Evolutionary conservation across 2,888 invertebrate species (phyloP), one percentile per base, ranked within the genome.

Genomic region (Ophioninae sp.): DNA sequence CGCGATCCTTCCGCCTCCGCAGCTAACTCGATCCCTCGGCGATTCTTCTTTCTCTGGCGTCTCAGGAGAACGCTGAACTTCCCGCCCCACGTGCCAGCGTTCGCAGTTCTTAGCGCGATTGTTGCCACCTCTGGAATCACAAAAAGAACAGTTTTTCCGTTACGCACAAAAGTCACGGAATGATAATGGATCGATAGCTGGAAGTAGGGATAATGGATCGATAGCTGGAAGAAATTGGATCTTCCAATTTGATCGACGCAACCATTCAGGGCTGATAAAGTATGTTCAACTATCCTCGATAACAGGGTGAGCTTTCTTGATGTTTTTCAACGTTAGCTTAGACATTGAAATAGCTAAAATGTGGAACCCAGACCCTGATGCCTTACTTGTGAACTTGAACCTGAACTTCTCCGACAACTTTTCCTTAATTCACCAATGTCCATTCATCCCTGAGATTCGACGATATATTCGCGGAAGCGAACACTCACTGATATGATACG

Each of bases 41-140:
- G 39, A 50, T 56, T 37, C 64, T 70, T 81, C 57, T 65, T 81
- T 44, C 72, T 64, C 68, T 62, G 70, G 68, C 69, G 69, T 81
- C 65, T 89, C 91, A 88, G 88, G 86, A 88, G 89, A 88, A 87
- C 87, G 86, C 88, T 86, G 89, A 89, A 86, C 86, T 88, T 87
- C 80, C 91, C 89, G 86, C 88, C 89, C 88, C 89, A 85, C 89
- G 89, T 90, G 89, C 91, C 91, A 91, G 89, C 88, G 89, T 89
- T 88, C 89, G 85, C 86, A 87, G 88, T 84, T 88, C 85, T 87
- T 86, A 87, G 84, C 89, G 89, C 89, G 88, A 89, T 88, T 90
- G 89, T 89, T 89, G 90, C 91, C 91, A 90, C 89, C 88, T 88
- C 91, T 91, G 88, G 6, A 90, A 82, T 65, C n/a, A 77, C 67